Evolutionary conservation across 2,888 invertebrate genomes (phyloP), one percentile per base, ranked within the genome.

Genomic region (Leuctra nigra): DNA sequence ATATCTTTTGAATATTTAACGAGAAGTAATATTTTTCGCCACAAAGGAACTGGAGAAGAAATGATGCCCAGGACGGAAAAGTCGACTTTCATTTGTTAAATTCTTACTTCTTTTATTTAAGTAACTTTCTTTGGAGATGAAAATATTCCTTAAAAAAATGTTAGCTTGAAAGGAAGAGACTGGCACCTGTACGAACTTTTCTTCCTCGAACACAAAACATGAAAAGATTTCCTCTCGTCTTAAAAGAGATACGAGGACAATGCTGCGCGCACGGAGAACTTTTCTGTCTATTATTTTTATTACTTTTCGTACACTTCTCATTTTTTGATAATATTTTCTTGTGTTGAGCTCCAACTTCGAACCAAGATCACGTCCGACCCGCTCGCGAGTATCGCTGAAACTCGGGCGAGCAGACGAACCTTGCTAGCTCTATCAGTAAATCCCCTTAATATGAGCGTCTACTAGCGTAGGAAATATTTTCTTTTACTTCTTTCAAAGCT

Each of bases 221-320:
- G 50, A 33, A 50, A 20, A 41, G 33, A 14, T 50, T 35, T n/a
- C n/a, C n/a, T n/a, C n/a, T n/a, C n/a, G n/a, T n/a, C n/a, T n/a
- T n/a, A n/a, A n/a, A n/a, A n/a, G n/a, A n/a, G n/a, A n/a, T n/a
- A n/a, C n/a, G n/a, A n/a, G n/a, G n/a, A n/a, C n/a, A n/a, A n/a
- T n/a, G n/a, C n/a, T n/a, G n/a, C n/a, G n/a, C n/a, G n/a, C n/a
- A n/a, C n/a, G n/a, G n/a, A n/a, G n/a, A n/a, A n/a, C n/a, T n/a
- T n/a, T 33, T 50, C 50, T 33, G 50, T 50, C 50, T 33, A 50
- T 50, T 50, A 50, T 50, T 50, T 44, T 50, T 50, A 33, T 50
- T 50, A 35, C 50, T 50, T 50, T 50, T 29, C 47, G 47, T 47
- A 47, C 25, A n/a, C 18, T 16, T 41, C 11, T 29, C 11, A 29